phyloP scores from a whole-genome alignment of 2,797 vertebrate genomes.

The Meda fulgida region DNA sequence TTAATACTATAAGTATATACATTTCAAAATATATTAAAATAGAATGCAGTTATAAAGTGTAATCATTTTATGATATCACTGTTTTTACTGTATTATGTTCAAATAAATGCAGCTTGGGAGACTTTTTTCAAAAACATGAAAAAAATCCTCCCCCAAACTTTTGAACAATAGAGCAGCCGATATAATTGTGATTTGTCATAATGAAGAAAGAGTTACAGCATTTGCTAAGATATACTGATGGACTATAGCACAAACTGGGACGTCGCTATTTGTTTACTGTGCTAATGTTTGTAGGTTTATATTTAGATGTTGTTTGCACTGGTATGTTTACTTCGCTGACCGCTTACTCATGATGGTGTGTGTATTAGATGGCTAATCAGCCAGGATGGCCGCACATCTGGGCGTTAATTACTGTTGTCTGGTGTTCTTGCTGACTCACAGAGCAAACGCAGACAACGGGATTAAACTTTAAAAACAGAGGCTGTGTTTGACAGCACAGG shows the following conservation, averaged over 20 bases:
- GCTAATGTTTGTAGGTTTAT: slow-evolving; percentile 8
- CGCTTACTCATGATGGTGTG: slow-evolving; percentile 8
- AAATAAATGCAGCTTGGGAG: neutral
- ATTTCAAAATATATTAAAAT: too few relatives aligned
- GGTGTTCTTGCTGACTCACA: slow-evolving; percentile 15
- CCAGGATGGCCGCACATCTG: slow-evolving; percentile 1
- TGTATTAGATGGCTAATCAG: slow-evolving; percentile 27
- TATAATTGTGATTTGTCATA: neutral
- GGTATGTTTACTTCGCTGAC: slow-evolving; percentile 12
- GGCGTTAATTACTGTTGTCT: slow-evolving; percentile 32
- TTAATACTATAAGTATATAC: too few relatives aligned
- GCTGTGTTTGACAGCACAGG: slow-evolving; percentile 36
- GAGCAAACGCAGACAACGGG: slow-evolving; percentile 14
- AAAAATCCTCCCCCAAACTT: too few relatives aligned
- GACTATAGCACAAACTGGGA: neutral
- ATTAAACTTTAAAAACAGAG: slow-evolving; percentile 30
- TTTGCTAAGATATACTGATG: neutral
- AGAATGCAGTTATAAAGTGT: neutral
- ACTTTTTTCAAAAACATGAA: neutral
- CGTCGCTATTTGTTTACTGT: neutral
- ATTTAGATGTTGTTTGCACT: slow-evolving; percentile 4
- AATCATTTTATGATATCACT: neutral
- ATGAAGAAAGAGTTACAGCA: neutral
- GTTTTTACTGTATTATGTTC: too few relatives aligned
- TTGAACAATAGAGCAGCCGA: neutral